A percentile compares a stretch with the other conserved stretches of the same genome.
These are phyloP conservation scores for Eilema depressum DNA, from an alignment of 2,888 invertebrate species.

Conservation along the genomic window DNA sequence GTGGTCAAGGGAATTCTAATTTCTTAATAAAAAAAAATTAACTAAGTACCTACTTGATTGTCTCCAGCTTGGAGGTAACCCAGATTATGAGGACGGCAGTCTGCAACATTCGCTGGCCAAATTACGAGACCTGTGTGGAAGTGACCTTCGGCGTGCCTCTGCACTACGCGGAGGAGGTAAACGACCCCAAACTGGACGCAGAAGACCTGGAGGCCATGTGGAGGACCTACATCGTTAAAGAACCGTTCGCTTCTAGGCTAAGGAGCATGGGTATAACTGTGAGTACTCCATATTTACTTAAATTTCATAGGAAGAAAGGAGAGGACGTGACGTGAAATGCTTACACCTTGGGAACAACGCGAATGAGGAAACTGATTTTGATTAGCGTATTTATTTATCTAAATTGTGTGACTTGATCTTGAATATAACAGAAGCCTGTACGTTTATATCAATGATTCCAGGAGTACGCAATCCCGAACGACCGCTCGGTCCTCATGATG, in stretches of 20 bases:
- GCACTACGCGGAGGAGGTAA: constrained; percentile 61
- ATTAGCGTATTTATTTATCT: too few relatives aligned
- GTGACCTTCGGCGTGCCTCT: constrained; percentile 75
- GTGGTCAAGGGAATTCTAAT: too few relatives aligned
- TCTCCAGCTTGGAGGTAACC: constrained; percentile 72
- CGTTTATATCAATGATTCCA: constrained; percentile 52
- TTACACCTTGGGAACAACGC: too few relatives aligned
- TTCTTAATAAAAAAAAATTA: too few relatives aligned
- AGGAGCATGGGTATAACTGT: constrained; percentile 69
- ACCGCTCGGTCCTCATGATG: constrained; percentile 61
- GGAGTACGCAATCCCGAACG: constrained; percentile 74
- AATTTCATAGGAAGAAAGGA: too few relatives aligned
- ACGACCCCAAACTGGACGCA: constrained; percentile 59
- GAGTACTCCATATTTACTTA: constrained; percentile 28
- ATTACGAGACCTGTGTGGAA: constrained; percentile 69
- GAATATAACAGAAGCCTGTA: background rate
- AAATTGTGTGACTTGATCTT: background rate
- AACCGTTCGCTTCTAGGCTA: constrained; percentile 67
- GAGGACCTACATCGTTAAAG: constrained; percentile 59
- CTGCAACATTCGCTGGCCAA: constrained; percentile 80
- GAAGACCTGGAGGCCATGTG: constrained; percentile 74
- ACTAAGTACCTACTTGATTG: background rate
- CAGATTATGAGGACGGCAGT: constrained; percentile 65
- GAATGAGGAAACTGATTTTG: too few relatives aligned
- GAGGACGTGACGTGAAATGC: too few relatives aligned